Base-by-base conservation (phyloP, 2,113 vertebrate genomes). In the Erinaceus europaeus region DNA sequence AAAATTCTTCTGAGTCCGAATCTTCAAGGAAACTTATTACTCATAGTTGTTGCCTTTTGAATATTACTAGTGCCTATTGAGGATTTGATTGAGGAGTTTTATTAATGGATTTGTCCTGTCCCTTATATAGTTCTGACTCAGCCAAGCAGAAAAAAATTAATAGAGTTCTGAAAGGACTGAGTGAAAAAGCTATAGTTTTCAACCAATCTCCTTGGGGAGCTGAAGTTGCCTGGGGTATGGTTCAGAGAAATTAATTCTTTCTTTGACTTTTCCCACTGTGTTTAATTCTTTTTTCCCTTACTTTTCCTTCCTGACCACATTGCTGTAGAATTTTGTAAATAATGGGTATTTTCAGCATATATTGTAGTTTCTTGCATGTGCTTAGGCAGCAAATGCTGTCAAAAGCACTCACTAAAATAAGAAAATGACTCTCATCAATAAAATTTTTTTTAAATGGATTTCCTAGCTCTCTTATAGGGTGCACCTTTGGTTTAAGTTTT, bases 401-500 rank as follows among this genome's bases (percentile, higher is more conserved):
- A 67, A 53, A 93, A 84, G 53, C 84, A 62, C 53, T 91, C 74
- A 78, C 61, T 61, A 42, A 46, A 36, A 91, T 79, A 77, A 38
- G 29, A 61, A 48, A 69, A 84, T 0, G 0, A 32, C 68, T 88
- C 87, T 95, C 82, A 36, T 81, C 82, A 77, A 62, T 90, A 84
- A 59, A 62, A 50, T 86, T 69, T 92, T 91, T 52, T 71, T 89
- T 76, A 44, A 42, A 62, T 84, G 92, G 40, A 75, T 86, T 94
- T 86, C 86, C 62, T 87, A 90, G 53, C 44, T 76, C 59, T 72
- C 92, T 93, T 23, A 82, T 95, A 96, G 92, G 61, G 23, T 73
- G 74, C 15, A 46, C 79, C 90, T 96, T 94, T 95, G 93, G 95
- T 96, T 95, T 92, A 77, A 80, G 79, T 90, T 95, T 97, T 97